Conservation (phyloP, 37 sponge, comb jelly and placozoan species). For the Petrosia ficiformis region DNA sequence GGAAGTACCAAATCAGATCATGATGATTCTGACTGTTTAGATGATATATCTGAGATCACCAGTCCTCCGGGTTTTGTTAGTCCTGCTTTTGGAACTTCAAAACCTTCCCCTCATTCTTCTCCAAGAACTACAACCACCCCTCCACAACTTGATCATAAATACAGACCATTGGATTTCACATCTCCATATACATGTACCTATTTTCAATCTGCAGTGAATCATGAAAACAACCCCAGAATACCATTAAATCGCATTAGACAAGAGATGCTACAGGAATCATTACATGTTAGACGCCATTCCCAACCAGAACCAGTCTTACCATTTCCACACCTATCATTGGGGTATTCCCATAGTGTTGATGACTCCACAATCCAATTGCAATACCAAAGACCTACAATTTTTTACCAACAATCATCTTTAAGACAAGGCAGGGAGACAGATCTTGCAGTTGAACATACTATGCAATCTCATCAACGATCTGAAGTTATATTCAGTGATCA, state of each 20-base stretch:
- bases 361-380: too few species aligned
- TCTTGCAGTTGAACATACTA: not conserved
- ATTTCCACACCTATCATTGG: too few species aligned
- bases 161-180: not conserved
- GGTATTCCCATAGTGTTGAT: too few species aligned
- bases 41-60: not conserved
- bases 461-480: not conserved
- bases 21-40: constrained; percentile 9
- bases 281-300: too few species aligned
- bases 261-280: too few species aligned
- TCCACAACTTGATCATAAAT: not conserved
- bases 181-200: too few species aligned
- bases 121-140: not conserved
- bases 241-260: not conserved
- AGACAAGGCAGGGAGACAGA: not conserved
- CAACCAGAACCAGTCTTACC: not conserved
- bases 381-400: not conserved
- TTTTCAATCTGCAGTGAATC: not conserved
- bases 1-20: not conserved
- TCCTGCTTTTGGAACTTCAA: too few species aligned
- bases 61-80: not conserved
- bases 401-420: too few species aligned
- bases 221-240: not conserved
- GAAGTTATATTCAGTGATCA: not conserved
- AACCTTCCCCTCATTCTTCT: not conserved